These are phyloP conservation scores for Brachionus rotundiformis DNA, from an alignment of 1,140 invertebrate species.

Conservation along the genomic window DNA sequence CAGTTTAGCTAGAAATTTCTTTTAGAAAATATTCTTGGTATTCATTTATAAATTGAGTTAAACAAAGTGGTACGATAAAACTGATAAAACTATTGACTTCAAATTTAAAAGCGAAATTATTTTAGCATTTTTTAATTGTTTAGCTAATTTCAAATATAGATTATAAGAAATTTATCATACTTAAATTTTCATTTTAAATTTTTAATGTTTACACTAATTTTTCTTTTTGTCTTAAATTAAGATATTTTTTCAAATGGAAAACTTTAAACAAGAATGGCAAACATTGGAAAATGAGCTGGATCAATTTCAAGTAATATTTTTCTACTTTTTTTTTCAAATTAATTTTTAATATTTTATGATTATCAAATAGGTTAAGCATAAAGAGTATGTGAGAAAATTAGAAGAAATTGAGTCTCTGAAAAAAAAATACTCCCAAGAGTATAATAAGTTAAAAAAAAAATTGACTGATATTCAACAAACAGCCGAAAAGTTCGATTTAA, in stretches of 20 bases:
- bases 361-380: constrained; percentile 65
- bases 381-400: constrained; percentile 78
- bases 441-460: constrained; percentile 81
- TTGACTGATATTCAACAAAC: constrained; percentile 72
- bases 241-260: constrained; percentile 22
- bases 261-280: background rate
- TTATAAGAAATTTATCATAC: background rate
- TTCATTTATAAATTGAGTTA: background rate
- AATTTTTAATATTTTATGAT: background rate
- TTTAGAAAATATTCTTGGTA: background rate
- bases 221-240: constrained; percentile 5
- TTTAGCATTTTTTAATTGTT: background rate
- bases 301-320: background rate
- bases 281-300: constrained; percentile 18
- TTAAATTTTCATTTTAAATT: background rate
- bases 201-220: background rate
- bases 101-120: background rate
- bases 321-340: background rate
- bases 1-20: too few relatives aligned
- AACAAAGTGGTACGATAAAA: background rate
- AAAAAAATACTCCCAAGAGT: constrained; percentile 84
- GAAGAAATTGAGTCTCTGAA: constrained; percentile 80
- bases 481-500: background rate
- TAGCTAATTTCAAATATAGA: background rate
- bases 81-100: background rate